Base-by-base conservation (phyloP, 2,888 invertebrate genomes). In the Tinea semifulvella region DNA sequence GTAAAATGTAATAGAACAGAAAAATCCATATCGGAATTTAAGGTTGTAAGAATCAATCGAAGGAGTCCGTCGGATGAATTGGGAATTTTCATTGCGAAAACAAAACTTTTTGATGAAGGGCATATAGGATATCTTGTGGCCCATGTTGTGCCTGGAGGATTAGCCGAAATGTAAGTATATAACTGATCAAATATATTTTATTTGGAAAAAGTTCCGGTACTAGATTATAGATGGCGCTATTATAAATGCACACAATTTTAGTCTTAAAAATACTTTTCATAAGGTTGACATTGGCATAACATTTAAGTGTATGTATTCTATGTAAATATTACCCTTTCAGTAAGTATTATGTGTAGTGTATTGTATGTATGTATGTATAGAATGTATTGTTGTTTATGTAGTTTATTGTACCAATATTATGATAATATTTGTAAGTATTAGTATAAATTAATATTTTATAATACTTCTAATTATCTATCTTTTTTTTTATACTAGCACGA, bases 21-120 rank as follows among this genome's bases (percentile, higher is more conserved):
- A 31, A 74, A 73, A 55, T 45, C 55, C 2, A 58, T 57, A 50
- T 63, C 65, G 14, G 70, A 76, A 55, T 74, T 74, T 51, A 72
- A 79, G 65, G 80, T 77, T 4, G 85, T 87, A 4, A 82, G 84
- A 54, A 81, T 89, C 49, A 63, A 73, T 3, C 82, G 85, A 53
- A 79, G 81, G 46, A 80, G 70, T 47, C 77, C 84, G 2, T 68
- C 79, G 25, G 87, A 89, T 57, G 88, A 88, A 61, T 65, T 90
- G 36, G 90, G 90, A 4, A 89, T 90, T 60, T 87, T 87, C 56
- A 88, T 90, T 47, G 87, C 88, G 2, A 88, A 87, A 67, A 85
- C 84, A 25, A 85, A 84, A 50, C 71, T 85, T 11, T 74, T 84
- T 2, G 85, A 85, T 45, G 82, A 84, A 60, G 84, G 81, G n/a